A percentile compares a stretch with the other conserved stretches of the same genome.
Evolutionary conservation across 2,797 vertebrate species (phyloP).

Genomic region (Crenichthys baileyi): DNA sequence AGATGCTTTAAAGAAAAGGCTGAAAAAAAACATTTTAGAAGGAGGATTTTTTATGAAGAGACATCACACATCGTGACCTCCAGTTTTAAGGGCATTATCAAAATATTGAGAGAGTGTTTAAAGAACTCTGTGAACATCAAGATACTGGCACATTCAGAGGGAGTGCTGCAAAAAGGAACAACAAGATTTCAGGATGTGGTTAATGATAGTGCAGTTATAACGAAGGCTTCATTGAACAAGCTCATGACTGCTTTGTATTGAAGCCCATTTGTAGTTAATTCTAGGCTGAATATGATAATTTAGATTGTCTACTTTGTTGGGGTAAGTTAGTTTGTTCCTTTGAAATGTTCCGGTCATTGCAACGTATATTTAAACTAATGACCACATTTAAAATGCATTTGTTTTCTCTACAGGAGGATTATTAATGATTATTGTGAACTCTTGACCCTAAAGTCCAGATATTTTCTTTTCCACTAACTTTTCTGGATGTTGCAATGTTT

Average conservation of each 20-base stretch:
- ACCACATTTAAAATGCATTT: neutral
- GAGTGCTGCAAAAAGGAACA: neutral
- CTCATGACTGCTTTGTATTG: constrained; percentile 5
- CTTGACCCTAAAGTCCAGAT: neutral
- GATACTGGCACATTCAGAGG: neutral
- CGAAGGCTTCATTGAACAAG: constrained; percentile 14
- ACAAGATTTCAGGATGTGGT: neutral
- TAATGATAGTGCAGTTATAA: constrained; percentile 16
- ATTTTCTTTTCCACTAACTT: neutral
- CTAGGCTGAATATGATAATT: neutral
- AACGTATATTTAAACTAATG: neutral
- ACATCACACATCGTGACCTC: neutral
- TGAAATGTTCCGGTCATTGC: neutral
- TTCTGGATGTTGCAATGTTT: neutral
- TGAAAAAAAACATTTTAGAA: neutral
- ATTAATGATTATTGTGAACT: neutral
- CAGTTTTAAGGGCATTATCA: neutral
- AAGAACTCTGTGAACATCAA: constrained; percentile 3
- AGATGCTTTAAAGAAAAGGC: constrained; percentile 1
- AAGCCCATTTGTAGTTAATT: constrained; percentile 11
- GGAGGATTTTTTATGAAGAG: neutral
- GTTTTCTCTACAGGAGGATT: neutral
- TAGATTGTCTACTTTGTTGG: neutral
- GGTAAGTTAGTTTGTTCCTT: neutral
- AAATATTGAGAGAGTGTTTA: neutral